Base-by-base conservation (phyloP, 1,140 invertebrate genomes). In the Triops cancriformis region DNA sequence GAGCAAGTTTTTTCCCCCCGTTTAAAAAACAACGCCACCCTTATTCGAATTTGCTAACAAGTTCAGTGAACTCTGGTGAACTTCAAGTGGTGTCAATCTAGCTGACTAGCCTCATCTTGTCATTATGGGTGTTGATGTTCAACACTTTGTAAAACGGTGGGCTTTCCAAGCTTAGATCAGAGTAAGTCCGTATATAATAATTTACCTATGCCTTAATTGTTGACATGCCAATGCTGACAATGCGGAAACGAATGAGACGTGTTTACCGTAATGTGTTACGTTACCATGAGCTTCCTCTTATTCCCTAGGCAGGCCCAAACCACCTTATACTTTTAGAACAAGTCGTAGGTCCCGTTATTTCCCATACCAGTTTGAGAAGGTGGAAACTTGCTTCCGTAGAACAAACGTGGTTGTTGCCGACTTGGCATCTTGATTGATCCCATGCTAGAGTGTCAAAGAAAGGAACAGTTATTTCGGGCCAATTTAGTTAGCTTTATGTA, bases 21-120 rank as follows among this genome's bases (percentile, higher is more conserved):
- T 37, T 37, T 37, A 37, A 6, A 45, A 64, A 23, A n/a, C 51
- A 64, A 64, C 18, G 23, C 6, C 18, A 64, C 51, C 51, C 23
- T 64, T 45, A 11, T 11, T 23, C 23, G 6, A 23, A 18, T 14
- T 64, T 18, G 9, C 14, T 6, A 23, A 64, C 14, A 64, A 64
- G 51, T 64, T 64, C 51, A 64, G 51, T 64, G 51, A 64, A 64
- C 51, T 64, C 51, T 64, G 51, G 51, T 64, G 51, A 6, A 64
- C 23, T 64, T 23, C 14, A 64, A 23, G 14, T 23, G 51, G 23
- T 64, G 10, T 64, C 23, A 23, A 64, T 64, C 51, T 64, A 6
- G 51, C 14, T 23, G 14, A 23, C n/a, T 6, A 64, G 51, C 14
- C 23, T 64, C 18, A 64, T 18, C 6, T 64, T 64, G 6, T 23